Percentiles rank a stretch among this genome's conserved stretches.
Evolutionary conservation across 2,797 vertebrate species (phyloP).

Genomic region (Lycodopsis pacificus): DNA sequence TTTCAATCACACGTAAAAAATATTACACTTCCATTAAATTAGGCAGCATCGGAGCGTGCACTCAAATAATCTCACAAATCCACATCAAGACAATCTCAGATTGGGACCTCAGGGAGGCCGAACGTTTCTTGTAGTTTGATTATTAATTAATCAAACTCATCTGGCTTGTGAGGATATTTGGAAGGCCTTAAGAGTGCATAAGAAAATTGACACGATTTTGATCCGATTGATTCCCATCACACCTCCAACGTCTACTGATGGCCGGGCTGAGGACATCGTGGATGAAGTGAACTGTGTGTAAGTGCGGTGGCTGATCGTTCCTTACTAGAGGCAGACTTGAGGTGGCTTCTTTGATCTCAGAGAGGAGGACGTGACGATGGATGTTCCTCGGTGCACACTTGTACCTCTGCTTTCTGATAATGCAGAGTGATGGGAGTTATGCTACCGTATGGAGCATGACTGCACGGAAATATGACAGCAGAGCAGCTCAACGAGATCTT

Average conservation of each 20-base stretch:
- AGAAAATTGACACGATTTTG: not conserved
- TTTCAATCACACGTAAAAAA: not conserved
- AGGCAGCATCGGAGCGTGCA: not conserved
- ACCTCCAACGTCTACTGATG: not conserved
- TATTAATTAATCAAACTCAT: not conserved
- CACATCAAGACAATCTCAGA: not conserved
- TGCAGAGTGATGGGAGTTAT: slow-evolving; percentile 5
- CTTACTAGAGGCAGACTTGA: slow-evolving; percentile 92
- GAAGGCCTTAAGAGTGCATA: not conserved
- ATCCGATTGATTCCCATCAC: not conserved
- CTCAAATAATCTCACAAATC: not conserved
- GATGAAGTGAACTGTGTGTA: not conserved
- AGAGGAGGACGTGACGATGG: slow-evolving; percentile 94
- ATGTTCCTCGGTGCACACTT: slow-evolving; percentile 95
- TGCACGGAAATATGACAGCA: not conserved
- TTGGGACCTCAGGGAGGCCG: not conserved
- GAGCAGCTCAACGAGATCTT: slow-evolving; percentile 47
- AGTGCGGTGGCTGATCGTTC: not conserved
- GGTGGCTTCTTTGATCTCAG: slow-evolving; percentile 94
- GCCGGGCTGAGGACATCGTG: not conserved
- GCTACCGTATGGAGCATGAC: not conserved
- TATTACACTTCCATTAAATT: not conserved
- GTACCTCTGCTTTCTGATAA: slow-evolving; percentile 93
- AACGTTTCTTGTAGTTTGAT: not conserved
- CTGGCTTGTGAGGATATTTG: not conserved